Conservation (phyloP, 2,113 vertebrate species). For the Heteronetta atricapilla region DNA sequence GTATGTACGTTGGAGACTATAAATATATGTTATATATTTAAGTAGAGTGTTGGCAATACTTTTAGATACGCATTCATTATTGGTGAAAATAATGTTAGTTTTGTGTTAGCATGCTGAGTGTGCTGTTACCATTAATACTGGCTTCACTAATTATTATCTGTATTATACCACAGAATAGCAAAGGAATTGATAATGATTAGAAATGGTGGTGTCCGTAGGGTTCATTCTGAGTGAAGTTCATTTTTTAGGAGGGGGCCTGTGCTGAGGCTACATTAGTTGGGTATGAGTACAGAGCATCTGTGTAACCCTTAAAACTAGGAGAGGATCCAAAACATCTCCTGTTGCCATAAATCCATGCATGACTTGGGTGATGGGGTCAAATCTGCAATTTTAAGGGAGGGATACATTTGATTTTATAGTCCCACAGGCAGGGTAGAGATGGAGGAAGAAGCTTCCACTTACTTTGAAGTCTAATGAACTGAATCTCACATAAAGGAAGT, state of each 20-base stretch:
- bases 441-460: background rate
- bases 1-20: conserved; percentile 31
- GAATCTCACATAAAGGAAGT: background rate
- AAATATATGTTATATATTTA: conserved; percentile 62
- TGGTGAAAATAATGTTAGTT: conserved; percentile 44
- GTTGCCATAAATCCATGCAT: background rate
- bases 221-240: background rate
- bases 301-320: background rate
- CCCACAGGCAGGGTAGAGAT: background rate
- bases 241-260: background rate
- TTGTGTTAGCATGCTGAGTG: background rate
- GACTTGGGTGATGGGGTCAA: background rate
- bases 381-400: background rate
- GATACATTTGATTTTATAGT: background rate
- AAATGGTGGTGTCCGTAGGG: background rate
- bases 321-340: background rate
- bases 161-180: conserved; percentile 15
- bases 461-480: conserved; percentile 16
- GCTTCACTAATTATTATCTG: background rate
- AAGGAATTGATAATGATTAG: conserved; percentile 26
- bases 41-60: conserved; percentile 60
- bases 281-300: background rate
- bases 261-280: background rate
- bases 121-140: conserved; percentile 27
- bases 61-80: conserved; percentile 47